These are phyloP conservation scores for Strigamia transsilvanica DNA, from an alignment of 2,888 invertebrate genomes.

Conservation along the genomic window DNA sequence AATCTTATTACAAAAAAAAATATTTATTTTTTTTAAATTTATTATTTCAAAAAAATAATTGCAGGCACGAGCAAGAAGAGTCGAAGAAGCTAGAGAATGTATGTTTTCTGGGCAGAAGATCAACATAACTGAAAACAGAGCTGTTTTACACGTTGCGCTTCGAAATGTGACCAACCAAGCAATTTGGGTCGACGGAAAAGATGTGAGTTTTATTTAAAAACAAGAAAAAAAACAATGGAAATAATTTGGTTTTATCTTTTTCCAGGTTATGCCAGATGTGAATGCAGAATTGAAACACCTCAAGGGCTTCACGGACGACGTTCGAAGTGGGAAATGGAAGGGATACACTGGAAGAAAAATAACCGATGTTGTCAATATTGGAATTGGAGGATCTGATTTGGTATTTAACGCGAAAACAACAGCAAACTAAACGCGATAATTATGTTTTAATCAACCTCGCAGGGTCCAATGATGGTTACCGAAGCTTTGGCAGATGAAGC, in stretches of 20 bases:
- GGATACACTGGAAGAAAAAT: constrained; percentile 92
- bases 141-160: constrained; percentile 93
- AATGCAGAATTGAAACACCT: constrained; percentile 91
- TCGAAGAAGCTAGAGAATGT: constrained; percentile 84
- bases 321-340: constrained; percentile 71
- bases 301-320: constrained; percentile 87
- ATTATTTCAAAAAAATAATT: constrained; percentile 56
- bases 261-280: constrained; percentile 81
- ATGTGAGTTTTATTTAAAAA: constrained; percentile 70
- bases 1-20: constrained; percentile 21
- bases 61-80: constrained; percentile 76
- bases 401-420: constrained; percentile 64
- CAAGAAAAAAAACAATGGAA: neutral
- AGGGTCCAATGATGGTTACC: constrained; percentile 98
- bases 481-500: constrained; percentile 94
- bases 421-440: neutral
- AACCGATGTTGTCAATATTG: constrained; percentile 97
- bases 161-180: constrained; percentile 83
- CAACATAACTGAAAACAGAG: constrained; percentile 95
- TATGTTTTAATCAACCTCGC: no score
- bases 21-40: no score
- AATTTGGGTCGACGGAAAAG: constrained; percentile 82
- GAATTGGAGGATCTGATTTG: constrained; percentile 98
- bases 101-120: constrained; percentile 96
- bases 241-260: neutral